These are phyloP conservation scores for Hirudinaria manillensis DNA, from an alignment of 2,888 invertebrate species.

Conservation along the genomic window DNA sequence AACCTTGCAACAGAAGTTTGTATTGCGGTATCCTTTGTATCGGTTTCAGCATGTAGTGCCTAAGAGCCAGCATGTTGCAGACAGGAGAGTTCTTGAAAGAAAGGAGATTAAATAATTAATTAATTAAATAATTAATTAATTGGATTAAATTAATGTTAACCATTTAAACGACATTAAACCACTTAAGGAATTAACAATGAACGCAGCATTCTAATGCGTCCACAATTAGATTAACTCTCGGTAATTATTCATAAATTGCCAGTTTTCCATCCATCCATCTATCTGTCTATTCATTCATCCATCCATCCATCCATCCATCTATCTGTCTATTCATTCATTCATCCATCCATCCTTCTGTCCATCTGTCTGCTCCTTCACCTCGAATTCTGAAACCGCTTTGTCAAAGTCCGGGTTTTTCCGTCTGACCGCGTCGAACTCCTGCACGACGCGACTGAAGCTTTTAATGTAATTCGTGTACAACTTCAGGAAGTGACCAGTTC, in stretches of 20 bases:
- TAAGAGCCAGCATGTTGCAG: slow-evolving; percentile 59
- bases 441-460: slow-evolving; percentile 58
- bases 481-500: slow-evolving; percentile 62
- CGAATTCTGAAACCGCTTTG: slow-evolving; percentile 57
- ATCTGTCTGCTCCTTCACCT: slow-evolving; percentile 45
- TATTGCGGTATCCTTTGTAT: slow-evolving; percentile 67
- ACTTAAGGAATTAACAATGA: background rate
- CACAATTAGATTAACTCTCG: no score
- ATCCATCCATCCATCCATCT: no score
- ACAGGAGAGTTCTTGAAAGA: background rate
- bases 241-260: no score
- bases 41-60: slow-evolving; percentile 66
- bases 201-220: no score
- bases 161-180: background rate
- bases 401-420: slow-evolving; percentile 57
- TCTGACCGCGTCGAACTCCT: slow-evolving; percentile 57
- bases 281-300: no score
- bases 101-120: background rate
- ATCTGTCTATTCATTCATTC: no score
- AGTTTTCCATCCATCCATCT: no score
- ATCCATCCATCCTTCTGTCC: no score
- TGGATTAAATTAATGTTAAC: background rate
- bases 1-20: slow-evolving; percentile 59
- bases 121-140: background rate
- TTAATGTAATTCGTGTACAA: slow-evolving; percentile 60